phyloP scores from a whole-genome alignment of 2,797 vertebrate species.

The Squalus acanthias region DNA sequence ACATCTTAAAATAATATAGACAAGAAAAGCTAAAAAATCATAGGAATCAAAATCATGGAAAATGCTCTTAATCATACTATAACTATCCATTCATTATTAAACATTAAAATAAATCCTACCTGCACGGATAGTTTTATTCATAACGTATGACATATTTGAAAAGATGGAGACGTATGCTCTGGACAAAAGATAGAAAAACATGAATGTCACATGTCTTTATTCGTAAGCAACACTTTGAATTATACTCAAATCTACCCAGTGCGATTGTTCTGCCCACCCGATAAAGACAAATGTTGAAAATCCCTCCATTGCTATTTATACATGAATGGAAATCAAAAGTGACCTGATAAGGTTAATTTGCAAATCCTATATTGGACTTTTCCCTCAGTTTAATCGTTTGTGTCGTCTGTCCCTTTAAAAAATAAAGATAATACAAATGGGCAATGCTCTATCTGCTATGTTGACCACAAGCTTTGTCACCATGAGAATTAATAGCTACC shows the following conservation, averaged over 20 bases:
- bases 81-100: background rate
- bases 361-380: background rate
- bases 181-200: background rate
- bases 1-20: background rate
- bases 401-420: background rate
- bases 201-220: background rate
- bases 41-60: background rate
- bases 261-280: background rate
- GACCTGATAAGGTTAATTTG: background rate
- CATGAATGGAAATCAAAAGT: background rate
- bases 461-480: background rate
- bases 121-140: background rate
- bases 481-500: background rate
- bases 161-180: background rate
- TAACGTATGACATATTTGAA: background rate
- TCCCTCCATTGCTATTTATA: background rate
- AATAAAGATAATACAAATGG: background rate
- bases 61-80: background rate
- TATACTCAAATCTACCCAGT: background rate
- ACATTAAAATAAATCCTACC: slow-evolving; percentile 16
- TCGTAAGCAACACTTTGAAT: background rate
- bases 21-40: background rate
- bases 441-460: background rate
- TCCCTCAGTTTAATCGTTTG: background rate
- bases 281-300: background rate